A percentile compares a stretch with the other conserved stretches of the same genome.
phyloP scores from a whole-genome alignment of 2,113 vertebrate species.

The Uria lomvia region DNA sequence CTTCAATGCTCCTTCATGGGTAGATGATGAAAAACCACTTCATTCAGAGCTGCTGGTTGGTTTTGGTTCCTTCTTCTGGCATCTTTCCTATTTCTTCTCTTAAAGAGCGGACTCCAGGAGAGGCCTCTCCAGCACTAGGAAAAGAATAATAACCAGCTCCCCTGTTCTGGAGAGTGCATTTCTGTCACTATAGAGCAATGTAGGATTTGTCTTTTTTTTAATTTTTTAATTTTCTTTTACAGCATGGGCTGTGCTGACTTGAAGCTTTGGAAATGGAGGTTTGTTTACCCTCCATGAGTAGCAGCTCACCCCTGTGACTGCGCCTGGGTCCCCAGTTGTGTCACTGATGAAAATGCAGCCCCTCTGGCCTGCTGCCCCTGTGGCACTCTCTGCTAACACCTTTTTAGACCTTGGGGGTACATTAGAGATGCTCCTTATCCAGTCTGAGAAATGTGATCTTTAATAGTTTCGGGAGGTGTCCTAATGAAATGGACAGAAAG shows the following conservation, averaged over 20 bases:
- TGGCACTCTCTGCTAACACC: neutral
- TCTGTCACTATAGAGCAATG: neutral
- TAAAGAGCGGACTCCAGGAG: neutral
- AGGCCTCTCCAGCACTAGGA: rapidly evolving
- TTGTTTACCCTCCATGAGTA: neutral
- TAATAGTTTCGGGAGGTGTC: neutral
- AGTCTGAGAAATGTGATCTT: neutral
- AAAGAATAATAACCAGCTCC: neutral
- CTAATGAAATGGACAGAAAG: neutral
- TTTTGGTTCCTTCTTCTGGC: neutral
- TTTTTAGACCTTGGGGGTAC: neutral
- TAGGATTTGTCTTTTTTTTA: neutral
- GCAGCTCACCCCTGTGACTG: neutral
- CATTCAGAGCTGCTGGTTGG: neutral
- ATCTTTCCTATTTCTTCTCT: neutral
- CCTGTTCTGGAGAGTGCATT: neutral
- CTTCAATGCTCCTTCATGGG: neutral
- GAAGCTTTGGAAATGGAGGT: neutral
- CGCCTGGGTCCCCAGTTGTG: rapidly evolving
- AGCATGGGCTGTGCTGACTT: neutral
- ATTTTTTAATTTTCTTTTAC: neutral
- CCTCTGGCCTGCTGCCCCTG: neutral
- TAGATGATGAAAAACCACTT: neutral
- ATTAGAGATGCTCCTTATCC: neutral
- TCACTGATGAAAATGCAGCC: rapidly evolving